A percentile compares a stretch with the other conserved stretches of the same genome.
Evolutionary conservation across 1,140 invertebrate genomes (phyloP).

Genomic region (Ylistrum balloti): DNA sequence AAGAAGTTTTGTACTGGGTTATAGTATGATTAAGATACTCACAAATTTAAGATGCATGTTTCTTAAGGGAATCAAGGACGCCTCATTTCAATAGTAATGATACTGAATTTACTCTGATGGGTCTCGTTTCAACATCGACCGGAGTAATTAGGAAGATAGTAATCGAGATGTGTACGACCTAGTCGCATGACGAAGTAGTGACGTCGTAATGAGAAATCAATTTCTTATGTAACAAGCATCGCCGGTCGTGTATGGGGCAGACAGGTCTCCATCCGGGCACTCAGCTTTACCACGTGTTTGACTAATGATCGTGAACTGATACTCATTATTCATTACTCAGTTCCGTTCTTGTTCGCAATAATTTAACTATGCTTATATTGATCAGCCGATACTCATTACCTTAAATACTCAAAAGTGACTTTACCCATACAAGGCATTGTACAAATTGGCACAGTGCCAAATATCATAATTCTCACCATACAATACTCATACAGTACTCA

Average conservation of each 20-base stretch:
- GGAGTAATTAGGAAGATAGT: neutral
- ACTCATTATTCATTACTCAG: no score
- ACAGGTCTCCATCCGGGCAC: neutral
- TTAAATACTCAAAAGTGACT: no score
- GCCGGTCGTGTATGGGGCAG: neutral
- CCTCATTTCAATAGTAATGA: neutral
- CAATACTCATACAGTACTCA: no score
- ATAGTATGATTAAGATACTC: no score
- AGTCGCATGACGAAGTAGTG: neutral
- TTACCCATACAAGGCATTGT: no score
- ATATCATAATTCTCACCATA: no score
- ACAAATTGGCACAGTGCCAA: no score
- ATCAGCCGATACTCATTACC: no score
- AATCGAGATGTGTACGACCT: neutral
- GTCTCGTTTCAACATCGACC: neutral
- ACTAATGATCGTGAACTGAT: no score
- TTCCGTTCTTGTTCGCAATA: no score
- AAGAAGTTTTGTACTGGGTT: no score
- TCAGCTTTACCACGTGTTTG: neutral
- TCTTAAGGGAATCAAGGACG: neutral
- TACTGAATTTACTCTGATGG: neutral
- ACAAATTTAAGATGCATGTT: neutral
- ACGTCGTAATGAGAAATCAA: neutral
- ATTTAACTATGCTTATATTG: no score
- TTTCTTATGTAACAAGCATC: neutral